A percentile compares a stretch with the other conserved stretches of the same genome.
Evolutionary conservation across 2,888 invertebrate species (phyloP).

Genomic region (Amblyteles armatorius): DNA sequence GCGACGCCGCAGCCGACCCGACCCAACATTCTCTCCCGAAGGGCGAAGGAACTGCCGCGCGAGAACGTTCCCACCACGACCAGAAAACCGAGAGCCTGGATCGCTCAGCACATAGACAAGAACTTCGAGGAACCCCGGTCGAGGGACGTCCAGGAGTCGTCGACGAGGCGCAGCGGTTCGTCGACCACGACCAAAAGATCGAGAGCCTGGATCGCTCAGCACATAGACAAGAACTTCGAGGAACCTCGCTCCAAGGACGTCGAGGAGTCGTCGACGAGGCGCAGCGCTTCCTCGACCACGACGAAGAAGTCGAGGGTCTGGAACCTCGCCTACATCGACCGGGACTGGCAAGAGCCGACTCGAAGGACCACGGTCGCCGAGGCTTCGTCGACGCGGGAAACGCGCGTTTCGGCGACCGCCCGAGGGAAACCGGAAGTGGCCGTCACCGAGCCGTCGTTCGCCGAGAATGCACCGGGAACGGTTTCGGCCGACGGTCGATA

Average conservation of each 20-base stretch:
- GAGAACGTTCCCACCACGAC: constrained; percentile 58
- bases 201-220: constrained; percentile 59
- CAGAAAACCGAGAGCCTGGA: constrained; percentile 61
- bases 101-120: constrained; percentile 60
- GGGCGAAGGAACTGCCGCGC: constrained; percentile 58
- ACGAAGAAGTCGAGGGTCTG: constrained; percentile 64
- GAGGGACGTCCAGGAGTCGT: constrained; percentile 23
- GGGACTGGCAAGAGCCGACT: constrained; percentile 66
- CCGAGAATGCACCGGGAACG: constrained; percentile 30
- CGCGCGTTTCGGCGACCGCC: constrained; percentile 26
- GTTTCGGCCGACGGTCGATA: constrained; percentile 69
- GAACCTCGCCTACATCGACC: constrained; percentile 66
- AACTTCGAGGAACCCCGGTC: constrained; percentile 59
- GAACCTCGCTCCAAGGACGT: constrained; percentile 45
- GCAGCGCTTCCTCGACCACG: constrained; percentile 25
- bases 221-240: constrained; percentile 64
- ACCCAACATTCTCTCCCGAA: constrained; percentile 50
- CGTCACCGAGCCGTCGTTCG: constrained; percentile 47
- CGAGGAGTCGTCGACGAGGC: constrained; percentile 41
- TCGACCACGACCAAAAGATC: constrained; percentile 60
- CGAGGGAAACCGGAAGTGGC: constrained; percentile 41
- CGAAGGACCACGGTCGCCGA: constrained; percentile 41
- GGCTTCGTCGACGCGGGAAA: constrained; percentile 37
- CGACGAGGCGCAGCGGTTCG: constrained; percentile 32
- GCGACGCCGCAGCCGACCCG: constrained; percentile 47